Percentiles rank a stretch among this genome's conserved stretches.
Conservation (phyloP, 2,888 invertebrate genomes). For the Harpalus rufipes region DNA sequence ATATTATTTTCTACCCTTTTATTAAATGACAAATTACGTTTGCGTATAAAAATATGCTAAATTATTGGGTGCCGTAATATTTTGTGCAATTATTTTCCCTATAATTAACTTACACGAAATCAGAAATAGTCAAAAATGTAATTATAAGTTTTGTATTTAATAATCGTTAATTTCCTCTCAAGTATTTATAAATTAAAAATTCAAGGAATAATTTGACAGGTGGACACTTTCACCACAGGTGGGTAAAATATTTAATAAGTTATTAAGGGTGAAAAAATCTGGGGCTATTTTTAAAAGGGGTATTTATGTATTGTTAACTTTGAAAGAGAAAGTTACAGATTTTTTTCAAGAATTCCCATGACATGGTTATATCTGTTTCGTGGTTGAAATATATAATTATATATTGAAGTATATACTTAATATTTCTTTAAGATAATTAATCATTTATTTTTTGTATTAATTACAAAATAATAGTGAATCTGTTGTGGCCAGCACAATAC, state of each 20-base stretch:
- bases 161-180: neutral
- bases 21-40: neutral
- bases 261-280: neutral
- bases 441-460: no score
- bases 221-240: neutral
- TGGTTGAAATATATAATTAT: neutral
- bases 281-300: neutral
- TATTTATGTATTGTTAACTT: neutral
- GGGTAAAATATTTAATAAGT: neutral
- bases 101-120: slow-evolving; percentile 1
- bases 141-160: neutral
- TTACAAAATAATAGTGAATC: no score
- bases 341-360: neutral
- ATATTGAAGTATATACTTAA: neutral
- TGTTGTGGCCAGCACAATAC: no score
- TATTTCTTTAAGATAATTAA: no score
- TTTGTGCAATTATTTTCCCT: neutral
- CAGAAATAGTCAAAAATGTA: neutral
- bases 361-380: neutral
- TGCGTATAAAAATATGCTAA: neutral
- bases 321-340: neutral
- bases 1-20: neutral
- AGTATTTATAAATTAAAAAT: neutral
- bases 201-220: neutral
- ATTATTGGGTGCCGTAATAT: neutral